Evolutionary conservation across 64 coral and sea anemone genomes (phyloP), one percentile per base, ranked within the genome.

Genomic region (Montipora capricornis): DNA sequence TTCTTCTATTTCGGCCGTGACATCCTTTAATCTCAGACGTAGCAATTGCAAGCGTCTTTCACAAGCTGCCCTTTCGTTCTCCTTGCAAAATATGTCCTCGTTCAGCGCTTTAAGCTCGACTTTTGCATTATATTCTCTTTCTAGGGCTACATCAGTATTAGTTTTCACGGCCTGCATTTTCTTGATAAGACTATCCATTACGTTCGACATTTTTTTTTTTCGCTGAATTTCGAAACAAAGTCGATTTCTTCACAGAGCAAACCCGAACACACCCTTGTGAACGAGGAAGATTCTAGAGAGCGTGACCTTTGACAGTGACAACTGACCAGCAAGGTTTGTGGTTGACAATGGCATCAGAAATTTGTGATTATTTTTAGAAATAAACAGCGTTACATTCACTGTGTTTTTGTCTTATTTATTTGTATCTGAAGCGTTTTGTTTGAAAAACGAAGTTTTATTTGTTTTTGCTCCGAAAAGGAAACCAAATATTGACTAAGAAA

Each of bases 91-190:
- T n/a, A 51, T 5, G 0, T 78, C 60, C 16, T 51, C 53, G 1
- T 80, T 55, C 37, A 67, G 3, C 4, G 1, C 7, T 73, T 6
- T 87, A 11, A 87, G 48, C 6, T 80, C 24, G n/a, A 10, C 9
- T 22, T 73, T 88, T 11, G 92, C 92, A 7, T 88, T 76, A 9
- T 19, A 53, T 61, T 93, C 92, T 78, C 92, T 57, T 47, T 93
- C 92, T 17, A 26, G 20, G 2, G 92, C 92, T 67, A 73, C 79
- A 17, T 93, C 92, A 4, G 87, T 70, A 74, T 85, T 78, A n/a
- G 80, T 77, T 79, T 78, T 93, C 16, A 87, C 78, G 44, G 92
- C 92, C 87, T 70, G 78, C 29, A 93, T 73, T 87, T 93, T 93
- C 8, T 88, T 77, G 13, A 80, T 88, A 8, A 93, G 20, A 50